These are phyloP conservation scores for Acromyrmex echinatior DNA, from an alignment of 1,140 invertebrate genomes.

Conservation along the genomic window DNA sequence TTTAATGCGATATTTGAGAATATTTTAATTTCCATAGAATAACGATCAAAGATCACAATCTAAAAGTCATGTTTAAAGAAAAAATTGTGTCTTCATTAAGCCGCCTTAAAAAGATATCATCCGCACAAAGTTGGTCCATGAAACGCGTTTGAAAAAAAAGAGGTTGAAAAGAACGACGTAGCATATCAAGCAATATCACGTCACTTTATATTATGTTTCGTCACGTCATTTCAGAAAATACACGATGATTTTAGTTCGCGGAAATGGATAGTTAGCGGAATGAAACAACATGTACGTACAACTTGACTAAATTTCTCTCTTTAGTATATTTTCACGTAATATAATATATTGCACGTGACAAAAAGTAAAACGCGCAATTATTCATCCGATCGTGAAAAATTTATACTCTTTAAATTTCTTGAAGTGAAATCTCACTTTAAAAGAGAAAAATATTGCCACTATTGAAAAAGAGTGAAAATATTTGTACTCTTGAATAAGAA, in stretches of 20 bases:
- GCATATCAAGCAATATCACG: slow-evolving; percentile 43
- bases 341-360: background rate
- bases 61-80: background rate
- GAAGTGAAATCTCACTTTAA: too few species aligned
- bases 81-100: background rate
- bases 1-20: too few species aligned
- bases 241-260: slow-evolving; percentile 35
- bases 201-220: slow-evolving; percentile 42
- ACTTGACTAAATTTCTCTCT: slow-evolving; percentile 12
- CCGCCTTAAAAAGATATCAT: background rate
- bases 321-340: background rate
- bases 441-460: too few species aligned
- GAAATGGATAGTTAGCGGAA: slow-evolving; percentile 67
- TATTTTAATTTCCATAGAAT: too few species aligned
- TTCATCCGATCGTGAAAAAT: slow-evolving; percentile 10
- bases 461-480: too few species aligned
- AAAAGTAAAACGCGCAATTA: slow-evolving; percentile 22
- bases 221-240: slow-evolving; percentile 60
- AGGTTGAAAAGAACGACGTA: slow-evolving; percentile 14
- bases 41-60: background rate
- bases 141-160: slow-evolving; percentile 24
- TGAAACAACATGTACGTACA: slow-evolving; percentile 3
- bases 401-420: background rate
- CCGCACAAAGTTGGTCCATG: background rate
- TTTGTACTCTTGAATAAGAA: too few species aligned